Base-by-base conservation (phyloP, 23 tunicate genomes). In the Halocynthia aurantium region DNA sequence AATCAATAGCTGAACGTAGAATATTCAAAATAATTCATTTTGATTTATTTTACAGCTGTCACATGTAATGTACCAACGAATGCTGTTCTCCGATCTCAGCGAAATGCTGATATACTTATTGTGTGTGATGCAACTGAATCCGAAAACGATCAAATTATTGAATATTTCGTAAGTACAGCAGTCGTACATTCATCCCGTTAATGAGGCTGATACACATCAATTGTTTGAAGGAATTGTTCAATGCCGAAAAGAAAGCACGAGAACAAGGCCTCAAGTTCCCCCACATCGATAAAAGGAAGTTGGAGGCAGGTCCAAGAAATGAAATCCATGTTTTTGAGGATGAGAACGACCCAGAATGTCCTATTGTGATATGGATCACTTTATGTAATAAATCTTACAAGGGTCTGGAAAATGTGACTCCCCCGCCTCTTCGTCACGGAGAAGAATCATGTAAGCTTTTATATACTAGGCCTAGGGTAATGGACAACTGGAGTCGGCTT, bases 321-420 rank as follows among this genome's bases (percentile, higher is more conserved):
- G 83, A 84, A 53, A 71, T 77, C 22, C 82, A 61, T 31, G 40
- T 84, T 4, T 69, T 84, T 31, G 82, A 79, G 78, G 66, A 83
- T 55, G 67, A 74, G 18, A 55, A 71, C 11, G 83, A 84, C 18
- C 50, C 22, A 10, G 83, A 78, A 22, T 71, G 79, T 49, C 88
- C 88, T 15, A 77, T 83, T 6, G 83, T 84, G 51, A 73, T 84
- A 6, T 84, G 88, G 88, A 77, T 84, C 73, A 84, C 88, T 52
- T 57, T 84, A 57, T 74, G 65, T 79, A 84, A 77, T 55, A 71
- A 71, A 71, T 51, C 52, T 65, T 84, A 77, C 62, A 77, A 71
- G 60, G 4, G 44, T 31, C 44, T 31, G 1, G 44, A 31, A 31
- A 31, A 31, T 31, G 44, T 31, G 44, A 31, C 44, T 31, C 44